These are phyloP conservation scores for Muschampia plurimacula DNA, from an alignment of 2,888 invertebrate genomes.

Conservation along the genomic window DNA sequence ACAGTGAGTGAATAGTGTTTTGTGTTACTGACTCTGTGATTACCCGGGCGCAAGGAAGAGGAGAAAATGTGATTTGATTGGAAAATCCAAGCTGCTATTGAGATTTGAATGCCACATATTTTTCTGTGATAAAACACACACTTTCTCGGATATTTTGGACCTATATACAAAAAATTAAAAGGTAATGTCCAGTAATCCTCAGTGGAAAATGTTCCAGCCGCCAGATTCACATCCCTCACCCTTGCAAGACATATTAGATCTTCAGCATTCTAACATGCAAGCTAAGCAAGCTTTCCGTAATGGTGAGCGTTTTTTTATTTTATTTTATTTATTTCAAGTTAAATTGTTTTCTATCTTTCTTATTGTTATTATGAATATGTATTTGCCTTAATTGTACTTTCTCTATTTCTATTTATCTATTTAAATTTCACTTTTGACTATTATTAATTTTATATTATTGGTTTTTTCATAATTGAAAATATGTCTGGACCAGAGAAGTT, in stretches of 20 bases:
- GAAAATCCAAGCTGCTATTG: constrained; percentile 62
- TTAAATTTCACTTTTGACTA: not conserved
- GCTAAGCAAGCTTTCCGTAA: constrained; percentile 83
- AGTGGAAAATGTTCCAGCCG: constrained; percentile 97
- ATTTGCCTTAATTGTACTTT: not conserved
- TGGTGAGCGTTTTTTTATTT: constrained; percentile 67
- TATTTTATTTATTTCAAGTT: constrained; percentile 36
- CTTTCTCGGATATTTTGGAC: constrained; percentile 70
- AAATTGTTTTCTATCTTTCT: not conserved
- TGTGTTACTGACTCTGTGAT: constrained; percentile 64
- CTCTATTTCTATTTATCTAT: not conserved
- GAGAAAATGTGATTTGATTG: constrained; percentile 78
- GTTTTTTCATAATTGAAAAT: not conserved
- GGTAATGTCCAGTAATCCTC: constrained; percentile 93
- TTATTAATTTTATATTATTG: not conserved
- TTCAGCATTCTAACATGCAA: constrained; percentile 86
- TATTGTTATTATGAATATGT: not conserved
- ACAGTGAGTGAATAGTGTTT: constrained; percentile 63
- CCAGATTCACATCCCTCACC: constrained; percentile 93
- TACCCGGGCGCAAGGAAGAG: constrained; percentile 42
- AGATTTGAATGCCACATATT: constrained; percentile 67
- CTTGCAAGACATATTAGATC: constrained; percentile 92
- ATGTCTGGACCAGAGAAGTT: not conserved
- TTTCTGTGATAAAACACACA: constrained; percentile 81
- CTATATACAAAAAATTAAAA: constrained; percentile 75